Evolutionary conservation across 2,888 invertebrate genomes (phyloP).

Genomic region (Tuberolachnus salignus): DNA sequence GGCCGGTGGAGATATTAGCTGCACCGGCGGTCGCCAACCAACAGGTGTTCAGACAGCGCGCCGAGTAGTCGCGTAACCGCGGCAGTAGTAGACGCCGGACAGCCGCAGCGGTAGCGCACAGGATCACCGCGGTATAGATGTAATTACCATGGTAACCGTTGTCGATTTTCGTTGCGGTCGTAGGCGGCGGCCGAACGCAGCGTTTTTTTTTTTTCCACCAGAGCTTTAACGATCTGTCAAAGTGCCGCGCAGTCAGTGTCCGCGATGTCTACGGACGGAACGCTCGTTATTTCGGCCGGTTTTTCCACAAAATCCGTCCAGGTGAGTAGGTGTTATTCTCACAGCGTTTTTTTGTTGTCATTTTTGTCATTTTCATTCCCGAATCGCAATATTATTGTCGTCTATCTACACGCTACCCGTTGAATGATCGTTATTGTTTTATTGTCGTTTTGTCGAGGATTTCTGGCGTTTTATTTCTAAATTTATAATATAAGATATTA

Average conservation of each 20-base stretch:
- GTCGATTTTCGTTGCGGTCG: neutral
- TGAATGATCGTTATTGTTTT: too few species aligned
- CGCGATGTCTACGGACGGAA: neutral
- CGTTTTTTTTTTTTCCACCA: neutral
- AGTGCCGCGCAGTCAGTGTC: neutral
- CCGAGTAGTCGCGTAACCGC: neutral
- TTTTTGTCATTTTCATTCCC: neutral
- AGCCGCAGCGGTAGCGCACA: too few species aligned
- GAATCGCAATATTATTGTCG: neutral
- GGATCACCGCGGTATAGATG: too few species aligned
- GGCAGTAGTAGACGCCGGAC: neutral
- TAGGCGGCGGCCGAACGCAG: too few species aligned
- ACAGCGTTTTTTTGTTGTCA: too few species aligned
- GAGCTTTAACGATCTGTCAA: slow-evolving; percentile 33
- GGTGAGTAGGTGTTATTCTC: too few species aligned
- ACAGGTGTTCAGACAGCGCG: too few species aligned
- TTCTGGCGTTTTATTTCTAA: neutral
- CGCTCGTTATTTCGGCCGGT: neutral
- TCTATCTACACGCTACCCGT: neutral
- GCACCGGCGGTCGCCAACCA: too few species aligned
- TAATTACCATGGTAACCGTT: slow-evolving; percentile 24
- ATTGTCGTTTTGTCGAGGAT: too few species aligned
- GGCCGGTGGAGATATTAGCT: too few species aligned
- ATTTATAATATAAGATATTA: neutral
- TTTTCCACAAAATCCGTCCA: neutral